A percentile compares a stretch with the other conserved stretches of the same genome.
phyloP scores from a whole-genome alignment of 2,113 vertebrate genomes.

The Paraplagusia blochii region DNA sequence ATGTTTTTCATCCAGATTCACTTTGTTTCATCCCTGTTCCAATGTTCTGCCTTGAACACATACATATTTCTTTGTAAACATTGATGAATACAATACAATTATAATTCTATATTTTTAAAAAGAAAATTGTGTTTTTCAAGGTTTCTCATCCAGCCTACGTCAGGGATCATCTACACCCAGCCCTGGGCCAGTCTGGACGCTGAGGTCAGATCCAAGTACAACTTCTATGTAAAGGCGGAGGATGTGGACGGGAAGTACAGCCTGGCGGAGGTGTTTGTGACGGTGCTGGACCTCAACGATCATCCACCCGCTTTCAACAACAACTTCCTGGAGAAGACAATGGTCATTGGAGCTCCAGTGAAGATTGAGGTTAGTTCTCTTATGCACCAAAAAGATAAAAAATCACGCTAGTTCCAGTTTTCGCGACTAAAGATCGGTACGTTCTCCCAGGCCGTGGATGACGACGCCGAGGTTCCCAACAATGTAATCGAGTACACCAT shows the following conservation, averaged over 20 bases:
- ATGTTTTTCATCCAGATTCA: too few species aligned
- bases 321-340: conserved; percentile 88
- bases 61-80: too few species aligned
- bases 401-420: neutral
- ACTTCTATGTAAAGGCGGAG: conserved; percentile 95
- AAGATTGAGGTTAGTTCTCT: conserved; percentile 83
- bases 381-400: neutral
- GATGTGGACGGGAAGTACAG: conserved; percentile 90
- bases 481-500: conserved; percentile 97
- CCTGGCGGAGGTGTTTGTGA: conserved; percentile 91
- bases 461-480: conserved; percentile 94
- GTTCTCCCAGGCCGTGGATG: conserved; percentile 83
- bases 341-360: conserved; percentile 89
- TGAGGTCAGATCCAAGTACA: conserved; percentile 87
- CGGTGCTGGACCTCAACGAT: conserved; percentile 90
- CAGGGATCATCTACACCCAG: conserved; percentile 93
- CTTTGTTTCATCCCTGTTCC: too few species aligned
- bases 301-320: conserved; percentile 90
- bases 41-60: too few species aligned
- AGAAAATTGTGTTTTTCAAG: too few species aligned
- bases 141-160: conserved; percentile 88
- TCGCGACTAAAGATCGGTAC: neutral
- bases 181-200: conserved; percentile 93
- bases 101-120: too few species aligned
- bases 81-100: too few species aligned